Conservation (phyloP, 2,888 invertebrate species). For the Orthonevra nobilis region DNA sequence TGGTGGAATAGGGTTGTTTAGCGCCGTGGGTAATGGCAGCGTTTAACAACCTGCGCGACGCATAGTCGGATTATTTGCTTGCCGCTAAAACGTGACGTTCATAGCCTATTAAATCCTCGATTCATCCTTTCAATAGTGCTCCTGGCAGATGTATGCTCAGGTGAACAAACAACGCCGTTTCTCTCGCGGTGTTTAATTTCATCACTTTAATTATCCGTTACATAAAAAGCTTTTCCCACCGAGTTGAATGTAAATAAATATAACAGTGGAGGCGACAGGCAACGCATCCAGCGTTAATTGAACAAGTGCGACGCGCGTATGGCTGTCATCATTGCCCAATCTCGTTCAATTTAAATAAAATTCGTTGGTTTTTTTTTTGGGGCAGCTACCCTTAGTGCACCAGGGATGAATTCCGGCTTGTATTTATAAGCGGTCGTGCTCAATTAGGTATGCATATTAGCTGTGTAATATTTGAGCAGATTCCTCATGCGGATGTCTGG, state of each 20-base stretch:
- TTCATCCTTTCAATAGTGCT: conserved; percentile 24
- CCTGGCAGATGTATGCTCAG: conserved; percentile 20
- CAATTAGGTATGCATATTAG: conserved; percentile 56
- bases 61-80: conserved; percentile 48
- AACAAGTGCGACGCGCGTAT: conserved; percentile 3
- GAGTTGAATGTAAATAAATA: conserved; percentile 48
- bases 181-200: conserved; percentile 38
- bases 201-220: conserved; percentile 59
- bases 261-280: neutral
- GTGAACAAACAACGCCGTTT: too few species aligned
- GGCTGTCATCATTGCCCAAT: neutral
- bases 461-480: conserved; percentile 40
- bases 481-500: conserved; percentile 26
- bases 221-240: conserved; percentile 45
- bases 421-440: conserved; percentile 14
- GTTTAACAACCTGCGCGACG: conserved; percentile 16
- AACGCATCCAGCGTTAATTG: too few species aligned
- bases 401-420: too few species aligned
- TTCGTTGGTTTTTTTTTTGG: conserved; percentile 16
- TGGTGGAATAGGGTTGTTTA: conserved; percentile 13
- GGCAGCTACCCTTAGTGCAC: too few species aligned
- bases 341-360: conserved; percentile 20
- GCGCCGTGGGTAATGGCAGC: conserved; percentile 8
- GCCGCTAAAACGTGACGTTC: conserved; percentile 42
- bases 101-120: conserved; percentile 47